A percentile compares a stretch with the other conserved stretches of the same genome.
Conservation (phyloP, 2,888 invertebrate species). For the Cantharis nigra region DNA sequence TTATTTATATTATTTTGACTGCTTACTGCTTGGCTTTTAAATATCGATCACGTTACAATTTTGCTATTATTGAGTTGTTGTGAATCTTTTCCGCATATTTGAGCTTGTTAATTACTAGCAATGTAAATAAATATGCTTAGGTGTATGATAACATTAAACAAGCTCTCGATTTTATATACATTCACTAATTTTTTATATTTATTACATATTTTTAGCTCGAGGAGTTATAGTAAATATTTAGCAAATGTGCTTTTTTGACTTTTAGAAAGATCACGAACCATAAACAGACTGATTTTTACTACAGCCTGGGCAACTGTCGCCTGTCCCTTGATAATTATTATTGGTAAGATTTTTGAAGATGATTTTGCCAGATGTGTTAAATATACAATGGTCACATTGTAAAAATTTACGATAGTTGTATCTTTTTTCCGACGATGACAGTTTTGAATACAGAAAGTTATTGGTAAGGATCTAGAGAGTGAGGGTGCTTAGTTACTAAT, state of each 20-base stretch:
- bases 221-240: background rate
- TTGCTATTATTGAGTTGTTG: background rate
- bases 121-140: background rate
- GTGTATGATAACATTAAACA: background rate
- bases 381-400: background rate
- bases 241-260: background rate
- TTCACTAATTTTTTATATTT: background rate
- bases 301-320: background rate
- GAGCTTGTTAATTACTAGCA: background rate
- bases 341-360: background rate
- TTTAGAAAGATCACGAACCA: background rate
- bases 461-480: background rate
- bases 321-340: background rate
- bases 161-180: background rate
- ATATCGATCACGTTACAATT: background rate
- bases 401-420: slow-evolving; percentile 2
- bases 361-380: background rate
- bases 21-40: background rate
- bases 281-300: background rate
- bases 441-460: background rate
- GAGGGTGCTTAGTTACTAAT: slow-evolving; percentile 24
- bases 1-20: background rate
- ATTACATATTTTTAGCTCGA: background rate
- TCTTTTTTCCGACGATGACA: slow-evolving; percentile 5
- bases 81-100: background rate